phyloP scores from a whole-genome alignment of 1,140 invertebrate species.

The Bombus pascuorum region DNA sequence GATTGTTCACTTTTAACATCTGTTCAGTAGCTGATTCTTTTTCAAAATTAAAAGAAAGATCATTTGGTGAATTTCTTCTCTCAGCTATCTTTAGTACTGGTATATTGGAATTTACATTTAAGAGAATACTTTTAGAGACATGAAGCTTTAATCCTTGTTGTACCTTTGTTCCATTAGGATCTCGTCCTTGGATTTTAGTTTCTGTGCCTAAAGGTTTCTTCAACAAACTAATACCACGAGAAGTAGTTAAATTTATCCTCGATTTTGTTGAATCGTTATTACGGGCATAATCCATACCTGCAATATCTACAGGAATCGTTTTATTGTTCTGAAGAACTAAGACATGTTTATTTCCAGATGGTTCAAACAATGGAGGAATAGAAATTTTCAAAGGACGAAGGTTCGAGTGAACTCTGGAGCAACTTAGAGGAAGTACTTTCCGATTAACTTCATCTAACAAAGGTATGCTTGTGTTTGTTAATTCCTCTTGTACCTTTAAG shows the following conservation, averaged over 20 bases:
- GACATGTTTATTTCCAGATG: constrained; percentile 63
- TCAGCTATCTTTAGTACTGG: constrained; percentile 72
- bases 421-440: constrained; percentile 23
- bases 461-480: no score
- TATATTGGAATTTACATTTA: constrained; percentile 67
- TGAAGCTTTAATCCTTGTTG: constrained; percentile 44
- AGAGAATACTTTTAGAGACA: constrained; percentile 66
- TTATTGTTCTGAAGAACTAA: constrained; percentile 72
- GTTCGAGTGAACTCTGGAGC: constrained; percentile 50
- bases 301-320: constrained; percentile 63
- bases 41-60: background rate
- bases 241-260: constrained; percentile 4
- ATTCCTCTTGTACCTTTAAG: constrained; percentile 1
- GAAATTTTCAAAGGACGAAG: constrained; percentile 72
- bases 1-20: constrained; percentile 11
- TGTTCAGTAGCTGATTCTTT: background rate
- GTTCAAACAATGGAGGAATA: constrained; percentile 68
- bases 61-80: background rate
- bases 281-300: background rate
- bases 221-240: constrained; percentile 61
- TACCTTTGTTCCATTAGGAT: background rate
- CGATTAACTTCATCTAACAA: constrained; percentile 38
- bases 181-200: background rate
- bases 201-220: constrained; percentile 52
- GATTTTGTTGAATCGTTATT: background rate